phyloP scores from a whole-genome alignment of 2,797 vertebrate species.

The Pogonophryne albipinna region DNA sequence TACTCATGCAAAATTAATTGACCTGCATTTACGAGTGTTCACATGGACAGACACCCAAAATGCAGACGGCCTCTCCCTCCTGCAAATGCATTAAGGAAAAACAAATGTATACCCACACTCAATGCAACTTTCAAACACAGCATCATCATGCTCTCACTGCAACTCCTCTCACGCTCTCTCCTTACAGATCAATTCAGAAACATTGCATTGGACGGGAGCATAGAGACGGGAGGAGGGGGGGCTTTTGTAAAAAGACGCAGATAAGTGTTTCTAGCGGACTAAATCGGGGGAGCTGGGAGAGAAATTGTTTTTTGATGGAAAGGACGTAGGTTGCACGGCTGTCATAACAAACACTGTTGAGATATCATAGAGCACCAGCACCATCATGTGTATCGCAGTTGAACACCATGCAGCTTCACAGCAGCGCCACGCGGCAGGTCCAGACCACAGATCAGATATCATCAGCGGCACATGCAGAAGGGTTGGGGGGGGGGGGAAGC shows the following conservation, averaged over 20 bases:
- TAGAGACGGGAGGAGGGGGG: too few relatives aligned
- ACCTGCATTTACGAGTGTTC: conserved; percentile 60
- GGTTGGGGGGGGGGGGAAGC: background rate
- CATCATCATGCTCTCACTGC: conserved; percentile 8
- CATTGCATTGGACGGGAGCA: conserved; percentile 12
- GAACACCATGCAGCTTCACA: conserved; percentile 38
- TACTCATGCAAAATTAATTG: conserved; percentile 68
- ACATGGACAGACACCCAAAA: conserved; percentile 35
- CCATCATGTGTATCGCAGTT: conserved; percentile 69
- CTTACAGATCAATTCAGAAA: conserved; percentile 63
- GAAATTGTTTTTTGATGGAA: conserved; percentile 66
- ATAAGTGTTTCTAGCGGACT: conserved; percentile 58
- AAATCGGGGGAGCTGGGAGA: conserved; percentile 65
- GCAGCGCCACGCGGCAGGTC: background rate
- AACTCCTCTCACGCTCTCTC: conserved; percentile 21
- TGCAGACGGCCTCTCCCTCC: conserved; percentile 14
- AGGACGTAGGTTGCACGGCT: conserved; percentile 59
- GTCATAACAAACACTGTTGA: conserved; percentile 31
- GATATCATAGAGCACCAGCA: conserved; percentile 64
- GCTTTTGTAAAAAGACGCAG: conserved; percentile 54
- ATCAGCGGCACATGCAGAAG: background rate
- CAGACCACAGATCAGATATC: background rate
- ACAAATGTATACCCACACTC: conserved; percentile 18
- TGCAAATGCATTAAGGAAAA: conserved; percentile 54
- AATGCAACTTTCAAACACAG: conserved; percentile 24